Evolutionary conservation across 2,797 vertebrate genomes (phyloP).

Genomic region (Sus cebifrons): DNA sequence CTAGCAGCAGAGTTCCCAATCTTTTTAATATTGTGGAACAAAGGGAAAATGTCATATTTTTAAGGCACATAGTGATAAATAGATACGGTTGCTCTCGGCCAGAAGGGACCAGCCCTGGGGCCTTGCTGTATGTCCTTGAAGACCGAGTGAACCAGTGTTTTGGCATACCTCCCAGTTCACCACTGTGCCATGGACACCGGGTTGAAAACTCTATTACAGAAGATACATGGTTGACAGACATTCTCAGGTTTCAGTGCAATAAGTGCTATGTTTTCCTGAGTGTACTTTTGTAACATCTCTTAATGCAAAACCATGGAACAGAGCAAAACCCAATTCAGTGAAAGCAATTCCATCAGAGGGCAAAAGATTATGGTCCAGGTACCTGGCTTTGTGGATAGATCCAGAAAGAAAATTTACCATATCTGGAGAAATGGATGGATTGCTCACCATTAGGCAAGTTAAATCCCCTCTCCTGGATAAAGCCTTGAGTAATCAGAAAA

Average conservation of each 20-base stretch:
- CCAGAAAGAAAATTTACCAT: constrained; percentile 69
- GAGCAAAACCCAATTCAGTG: constrained; percentile 41
- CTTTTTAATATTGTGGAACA: neutral
- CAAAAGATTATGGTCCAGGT: constrained; percentile 18
- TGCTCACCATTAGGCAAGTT: constrained; percentile 73
- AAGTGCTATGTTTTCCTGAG: constrained; percentile 28
- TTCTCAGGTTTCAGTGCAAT: neutral
- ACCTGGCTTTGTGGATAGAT: constrained; percentile 53
- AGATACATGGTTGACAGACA: constrained; percentile 44
- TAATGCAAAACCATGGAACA: constrained; percentile 44
- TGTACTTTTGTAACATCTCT: neutral
- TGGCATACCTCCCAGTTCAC: neutral
- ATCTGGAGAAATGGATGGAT: constrained; percentile 74
- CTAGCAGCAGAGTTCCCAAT: neutral
- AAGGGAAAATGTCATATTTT: neutral
- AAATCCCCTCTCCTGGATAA: constrained; percentile 83
- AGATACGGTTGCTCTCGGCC: neutral
- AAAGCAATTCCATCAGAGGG: constrained; percentile 60
- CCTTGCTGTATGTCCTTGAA: neutral
- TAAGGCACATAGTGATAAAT: neutral
- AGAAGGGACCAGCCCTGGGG: neutral
- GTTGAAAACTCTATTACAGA: neutral
- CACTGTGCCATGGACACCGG: neutral
- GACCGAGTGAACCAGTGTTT: neutral
- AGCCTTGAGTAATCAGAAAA: constrained; percentile 82